Conservation (phyloP, 1,140 invertebrate species). For the Eueides isabella region DNA sequence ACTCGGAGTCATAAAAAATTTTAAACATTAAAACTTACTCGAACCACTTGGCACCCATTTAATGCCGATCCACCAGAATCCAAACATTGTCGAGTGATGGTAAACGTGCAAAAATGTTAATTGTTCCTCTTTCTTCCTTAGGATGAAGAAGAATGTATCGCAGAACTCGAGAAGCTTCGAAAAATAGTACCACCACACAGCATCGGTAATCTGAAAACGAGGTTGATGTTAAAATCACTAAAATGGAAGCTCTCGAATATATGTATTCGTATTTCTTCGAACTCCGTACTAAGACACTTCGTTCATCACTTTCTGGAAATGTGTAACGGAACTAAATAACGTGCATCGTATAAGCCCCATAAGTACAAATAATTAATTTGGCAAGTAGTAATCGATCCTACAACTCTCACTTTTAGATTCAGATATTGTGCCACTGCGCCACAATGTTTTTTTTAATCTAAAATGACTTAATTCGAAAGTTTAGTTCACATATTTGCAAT, state of each 20-base stretch:
- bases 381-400: no score
- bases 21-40: conserved; percentile 84
- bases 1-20: not conserved
- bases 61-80: conserved; percentile 97
- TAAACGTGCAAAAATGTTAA: conserved; percentile 95
- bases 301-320: no score
- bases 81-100: conserved; percentile 96
- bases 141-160: conserved; percentile 96
- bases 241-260: not conserved
- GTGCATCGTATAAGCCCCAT: no score
- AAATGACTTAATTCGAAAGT: no score
- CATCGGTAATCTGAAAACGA: conserved; percentile 90
- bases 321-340: no score
- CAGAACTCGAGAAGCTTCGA: conserved; percentile 97
- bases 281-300: no score
- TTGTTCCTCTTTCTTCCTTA: conserved; percentile 94
- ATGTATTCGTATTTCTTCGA: no score
- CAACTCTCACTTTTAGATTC: no score
- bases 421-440: no score
- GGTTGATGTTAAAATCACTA: not conserved
- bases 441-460: no score
- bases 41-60: conserved; percentile 98
- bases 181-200: conserved; percentile 98
- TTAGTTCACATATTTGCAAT: no score
- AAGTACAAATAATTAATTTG: no score